Conservation (phyloP, 2,113 vertebrate genomes). For the Malurus alboscapulatus region DNA sequence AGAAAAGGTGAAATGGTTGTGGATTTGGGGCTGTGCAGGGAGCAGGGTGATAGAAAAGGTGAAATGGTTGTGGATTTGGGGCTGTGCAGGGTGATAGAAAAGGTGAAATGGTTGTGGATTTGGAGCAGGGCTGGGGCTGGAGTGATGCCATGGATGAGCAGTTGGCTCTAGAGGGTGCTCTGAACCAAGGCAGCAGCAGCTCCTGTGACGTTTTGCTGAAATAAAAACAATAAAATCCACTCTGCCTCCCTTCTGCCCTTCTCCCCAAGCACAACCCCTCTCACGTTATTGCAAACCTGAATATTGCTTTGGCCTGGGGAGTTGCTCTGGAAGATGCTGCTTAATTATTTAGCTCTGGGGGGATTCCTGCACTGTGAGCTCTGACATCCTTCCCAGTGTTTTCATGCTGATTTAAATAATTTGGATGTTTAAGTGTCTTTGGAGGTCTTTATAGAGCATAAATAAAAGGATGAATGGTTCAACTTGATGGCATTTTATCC, state of each 20-base stretch:
- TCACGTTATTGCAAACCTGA: background rate
- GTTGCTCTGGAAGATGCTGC: background rate
- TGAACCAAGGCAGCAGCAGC: background rate
- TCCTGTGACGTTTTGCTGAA: background rate
- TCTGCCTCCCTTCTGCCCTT: background rate
- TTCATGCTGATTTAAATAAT: constrained; percentile 13
- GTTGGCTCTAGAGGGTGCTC: constrained; percentile 68
- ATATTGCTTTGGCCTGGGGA: constrained; percentile 33
- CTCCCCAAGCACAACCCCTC: background rate
- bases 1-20: no score
- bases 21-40: background rate
- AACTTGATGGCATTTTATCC: background rate
- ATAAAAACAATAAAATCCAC: background rate
- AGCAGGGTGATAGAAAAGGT: background rate
- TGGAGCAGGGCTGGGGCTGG: background rate
- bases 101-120: background rate
- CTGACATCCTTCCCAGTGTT: background rate
- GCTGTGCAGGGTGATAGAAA: background rate
- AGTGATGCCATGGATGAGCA: background rate
- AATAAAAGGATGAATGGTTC: background rate
- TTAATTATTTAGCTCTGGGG: constrained; percentile 31
- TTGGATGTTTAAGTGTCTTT: constrained; percentile 16
- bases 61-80: background rate
- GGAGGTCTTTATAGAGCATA: background rate
- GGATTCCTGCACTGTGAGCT: background rate